phyloP scores from a whole-genome alignment of 2,113 vertebrate species.

The Vanacampus margaritifer region DNA sequence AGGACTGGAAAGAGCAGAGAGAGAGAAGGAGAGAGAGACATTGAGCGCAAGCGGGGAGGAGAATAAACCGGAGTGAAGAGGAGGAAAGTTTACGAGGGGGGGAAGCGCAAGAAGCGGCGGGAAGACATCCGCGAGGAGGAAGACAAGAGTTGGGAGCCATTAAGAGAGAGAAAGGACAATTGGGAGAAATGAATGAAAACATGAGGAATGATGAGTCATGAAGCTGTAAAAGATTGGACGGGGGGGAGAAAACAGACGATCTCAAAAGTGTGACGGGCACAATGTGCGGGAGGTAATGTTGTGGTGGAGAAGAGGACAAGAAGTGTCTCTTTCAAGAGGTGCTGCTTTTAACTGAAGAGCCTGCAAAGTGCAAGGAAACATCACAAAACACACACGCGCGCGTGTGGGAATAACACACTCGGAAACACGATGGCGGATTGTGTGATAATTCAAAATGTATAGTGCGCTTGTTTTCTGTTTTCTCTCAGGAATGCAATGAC shows the following conservation, averaged over 20 bases:
- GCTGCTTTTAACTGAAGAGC: constrained; percentile 6
- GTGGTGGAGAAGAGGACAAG: constrained; percentile 8
- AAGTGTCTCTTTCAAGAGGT: constrained; percentile 40
- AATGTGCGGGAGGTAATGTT: constrained; percentile 2
- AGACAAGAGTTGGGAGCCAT: background rate
- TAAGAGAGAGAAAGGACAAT: constrained; percentile 7
- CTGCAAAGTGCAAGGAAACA: constrained; percentile 3
- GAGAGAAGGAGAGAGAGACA: constrained; percentile 25
- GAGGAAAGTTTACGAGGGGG: constrained; percentile 17
- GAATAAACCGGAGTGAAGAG: constrained; percentile 9
- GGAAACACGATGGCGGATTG: background rate
- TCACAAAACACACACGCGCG: background rate
- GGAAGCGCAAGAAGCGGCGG: constrained; percentile 7
- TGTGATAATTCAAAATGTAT: background rate
- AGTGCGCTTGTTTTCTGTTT: background rate
- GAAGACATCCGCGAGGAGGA: background rate
- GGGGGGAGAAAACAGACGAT: background rate
- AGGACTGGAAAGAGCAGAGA: constrained; percentile 64
- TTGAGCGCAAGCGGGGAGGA: constrained; percentile 5
- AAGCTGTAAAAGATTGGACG: constrained; percentile 11
- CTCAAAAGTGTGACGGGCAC: background rate
- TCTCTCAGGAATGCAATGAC: background rate
- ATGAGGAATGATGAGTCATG: background rate
- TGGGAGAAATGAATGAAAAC: constrained; percentile 14
- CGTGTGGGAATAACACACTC: no score